Percentiles rank a stretch among this genome's conserved stretches.
Evolutionary conservation across 2,113 vertebrate genomes (phyloP).

Genomic region (Ramphastos sulfuratus): DNA sequence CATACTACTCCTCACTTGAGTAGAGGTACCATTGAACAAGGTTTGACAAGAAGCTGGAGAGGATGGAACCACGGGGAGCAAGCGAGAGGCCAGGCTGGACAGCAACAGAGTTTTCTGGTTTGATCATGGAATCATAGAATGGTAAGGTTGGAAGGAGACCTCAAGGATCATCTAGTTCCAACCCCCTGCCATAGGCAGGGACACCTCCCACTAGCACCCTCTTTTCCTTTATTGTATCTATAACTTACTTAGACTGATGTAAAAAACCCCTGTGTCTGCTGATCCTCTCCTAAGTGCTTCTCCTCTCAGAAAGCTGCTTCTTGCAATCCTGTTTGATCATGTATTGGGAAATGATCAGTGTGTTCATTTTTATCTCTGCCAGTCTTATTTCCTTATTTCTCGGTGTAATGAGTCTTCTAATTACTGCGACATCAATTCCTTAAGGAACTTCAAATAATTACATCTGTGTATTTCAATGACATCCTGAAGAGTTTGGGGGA

Average conservation of each 20-base stretch:
- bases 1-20: background rate
- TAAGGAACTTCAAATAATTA: slow-evolving; percentile 65
- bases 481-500: slow-evolving; percentile 56
- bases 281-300: slow-evolving; percentile 40
- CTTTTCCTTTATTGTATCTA: background rate
- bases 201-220: no score
- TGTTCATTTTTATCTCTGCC: slow-evolving; percentile 73
- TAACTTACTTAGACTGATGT: background rate
- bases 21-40: background rate
- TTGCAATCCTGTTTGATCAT: slow-evolving; percentile 59
- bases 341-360: slow-evolving; percentile 70
- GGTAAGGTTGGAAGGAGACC: no score
- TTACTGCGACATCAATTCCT: slow-evolving; percentile 74
- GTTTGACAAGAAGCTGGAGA: background rate
- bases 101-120: background rate
- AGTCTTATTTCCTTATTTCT: slow-evolving; percentile 75
- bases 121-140: no score
- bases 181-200: no score
- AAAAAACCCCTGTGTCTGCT: background rate
- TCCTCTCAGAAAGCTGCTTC: slow-evolving; percentile 51
- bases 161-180: no score
- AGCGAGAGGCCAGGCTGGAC: background rate
- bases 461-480: slow-evolving; percentile 60
- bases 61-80: background rate
- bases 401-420: slow-evolving; percentile 79